Base-by-base conservation (phyloP, 2,797 vertebrate species). In the Pitangus sulphuratus region DNA sequence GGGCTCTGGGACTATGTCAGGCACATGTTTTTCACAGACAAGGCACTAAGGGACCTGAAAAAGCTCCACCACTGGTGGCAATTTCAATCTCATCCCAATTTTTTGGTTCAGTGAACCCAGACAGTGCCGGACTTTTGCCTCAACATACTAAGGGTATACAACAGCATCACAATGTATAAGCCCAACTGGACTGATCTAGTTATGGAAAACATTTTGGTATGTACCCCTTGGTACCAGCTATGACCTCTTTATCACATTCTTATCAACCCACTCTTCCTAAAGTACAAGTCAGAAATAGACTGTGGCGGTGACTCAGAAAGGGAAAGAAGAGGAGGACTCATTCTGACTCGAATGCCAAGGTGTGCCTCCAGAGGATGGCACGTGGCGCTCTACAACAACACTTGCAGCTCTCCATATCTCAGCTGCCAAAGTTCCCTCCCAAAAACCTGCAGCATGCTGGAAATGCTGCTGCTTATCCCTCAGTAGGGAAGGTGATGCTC, bases 251-350 rank as follows among this genome's bases (percentile, higher is more conserved):
- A 78, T 61, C 25, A 54, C 45, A 33, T 72, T 68, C 57, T 83
- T 11, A 1, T 84, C 89, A 87, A 78, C 45, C 35, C 28, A 61
- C 61, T 86, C 72, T 48, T 93, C 61, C 61, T 57, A 81, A 95
- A 88, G 45, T 54, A 84, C 48, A 75, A 71, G 65, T 65, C 85
- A 95, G 77, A 95, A 95, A 97, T 84, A 96, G 76, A 71, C 61
- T 16, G 33, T 68, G 76, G 31, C 53, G 47, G 72, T 97, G 95
- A 97, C 93, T 97, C 95, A 96, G 91, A 94, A 84, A 94, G 76
- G 16, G 45, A 92, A 39, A 84, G 50, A 53, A 45, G 50, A 68
- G 30, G 28, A 82, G 57, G 69, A 95, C 65, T 95, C 94, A 91
- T 87, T 77, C 89, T 95, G 87, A 96, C 87, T 95, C 85, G 94